These are phyloP conservation scores for Suricata suricatta DNA, from an alignment of 2,113 vertebrate genomes.

Conservation along the genomic window DNA sequence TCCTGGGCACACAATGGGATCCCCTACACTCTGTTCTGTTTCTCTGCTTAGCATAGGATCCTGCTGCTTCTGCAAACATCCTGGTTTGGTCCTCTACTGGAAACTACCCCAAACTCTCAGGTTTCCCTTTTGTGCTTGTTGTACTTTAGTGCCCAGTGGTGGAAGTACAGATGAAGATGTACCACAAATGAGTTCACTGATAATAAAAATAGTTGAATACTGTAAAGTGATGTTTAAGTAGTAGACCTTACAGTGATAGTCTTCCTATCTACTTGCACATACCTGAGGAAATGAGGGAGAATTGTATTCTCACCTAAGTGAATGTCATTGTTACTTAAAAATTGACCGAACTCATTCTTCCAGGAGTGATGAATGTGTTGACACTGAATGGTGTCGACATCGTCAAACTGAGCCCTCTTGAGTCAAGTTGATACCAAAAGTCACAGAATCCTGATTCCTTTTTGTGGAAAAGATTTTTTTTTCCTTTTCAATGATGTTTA, in stretches of 20 bases:
- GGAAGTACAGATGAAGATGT: neutral
- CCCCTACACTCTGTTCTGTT: neutral
- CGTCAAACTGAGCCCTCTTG: neutral
- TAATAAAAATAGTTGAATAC: neutral
- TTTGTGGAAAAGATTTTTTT: neutral
- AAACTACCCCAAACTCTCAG: neutral
- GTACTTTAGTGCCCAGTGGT: neutral
- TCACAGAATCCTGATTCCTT: neutral
- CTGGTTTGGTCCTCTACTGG: neutral
- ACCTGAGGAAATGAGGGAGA: neutral
- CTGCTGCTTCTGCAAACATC: neutral
- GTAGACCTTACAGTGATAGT: neutral
- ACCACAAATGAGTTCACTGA: neutral
- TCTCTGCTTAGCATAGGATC: neutral
- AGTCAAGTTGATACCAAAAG: neutral
- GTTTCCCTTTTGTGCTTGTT: neutral
- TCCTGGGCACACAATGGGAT: accelerated
- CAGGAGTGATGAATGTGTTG: neutral
- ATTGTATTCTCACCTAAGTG: neutral
- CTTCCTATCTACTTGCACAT: neutral
- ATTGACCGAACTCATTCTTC: neutral
- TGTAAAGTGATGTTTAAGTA: neutral
- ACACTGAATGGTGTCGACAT: neutral
- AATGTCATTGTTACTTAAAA: constrained; percentile 14
- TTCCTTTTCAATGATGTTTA: neutral